A percentile compares a stretch with the other conserved stretches of the same genome.
phyloP scores from a whole-genome alignment of 1,140 invertebrate genomes.

The Babylonia areolata region DNA sequence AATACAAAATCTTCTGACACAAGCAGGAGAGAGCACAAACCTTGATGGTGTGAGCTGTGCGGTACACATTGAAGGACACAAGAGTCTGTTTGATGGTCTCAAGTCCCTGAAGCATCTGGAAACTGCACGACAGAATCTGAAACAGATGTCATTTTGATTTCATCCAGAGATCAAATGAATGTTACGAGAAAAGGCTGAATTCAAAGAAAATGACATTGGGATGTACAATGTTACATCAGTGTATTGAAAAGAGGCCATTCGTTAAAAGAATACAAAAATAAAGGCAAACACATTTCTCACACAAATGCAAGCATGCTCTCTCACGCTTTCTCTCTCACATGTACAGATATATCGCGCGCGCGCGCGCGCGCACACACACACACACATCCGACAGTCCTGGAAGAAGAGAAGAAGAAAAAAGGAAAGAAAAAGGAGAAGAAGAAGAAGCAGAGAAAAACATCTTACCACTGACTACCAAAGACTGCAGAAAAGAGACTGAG shows the following conservation, averaged over 20 bases:
- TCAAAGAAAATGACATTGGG: too few species aligned
- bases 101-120: constrained; percentile 58
- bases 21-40: too few species aligned
- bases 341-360: background rate
- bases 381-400: background rate
- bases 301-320: background rate
- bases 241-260: background rate
- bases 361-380: background rate
- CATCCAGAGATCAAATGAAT: too few species aligned
- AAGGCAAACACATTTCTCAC: background rate
- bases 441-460: background rate
- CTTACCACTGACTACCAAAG: background rate
- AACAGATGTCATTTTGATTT: constrained; percentile 22
- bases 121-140: constrained; percentile 63
- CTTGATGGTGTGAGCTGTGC: constrained; percentile 60
- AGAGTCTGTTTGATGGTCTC: constrained; percentile 71
- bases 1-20: too few species aligned
- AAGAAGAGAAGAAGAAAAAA: background rate
- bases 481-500: too few species aligned
- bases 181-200: too few species aligned
- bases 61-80: constrained; percentile 56
- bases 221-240: too few species aligned
- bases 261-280: background rate
- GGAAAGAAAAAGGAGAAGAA: background rate
- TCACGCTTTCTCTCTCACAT: background rate